phyloP scores from a whole-genome alignment of 2,113 vertebrate genomes.

The Stigmatopora nigra region DNA sequence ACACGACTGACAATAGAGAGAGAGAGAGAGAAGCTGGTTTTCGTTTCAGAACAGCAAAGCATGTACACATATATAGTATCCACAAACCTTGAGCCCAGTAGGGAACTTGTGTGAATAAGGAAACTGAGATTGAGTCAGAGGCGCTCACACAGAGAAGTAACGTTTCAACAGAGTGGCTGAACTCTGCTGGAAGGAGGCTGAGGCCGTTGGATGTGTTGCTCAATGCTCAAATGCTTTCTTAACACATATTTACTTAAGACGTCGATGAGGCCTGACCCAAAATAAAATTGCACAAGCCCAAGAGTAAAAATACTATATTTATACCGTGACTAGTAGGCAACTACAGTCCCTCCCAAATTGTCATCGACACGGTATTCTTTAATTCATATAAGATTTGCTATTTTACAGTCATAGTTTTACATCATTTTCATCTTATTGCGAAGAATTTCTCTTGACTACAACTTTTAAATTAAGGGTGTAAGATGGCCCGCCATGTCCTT shows the following conservation, averaged over 20 bases:
- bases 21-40: conserved; percentile 46
- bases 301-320: background rate
- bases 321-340: background rate
- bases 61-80: conserved; percentile 28
- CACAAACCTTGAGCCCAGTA: conserved; percentile 25
- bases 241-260: conserved; percentile 15
- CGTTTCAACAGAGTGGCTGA: conserved; percentile 56
- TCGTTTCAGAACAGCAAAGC: conserved; percentile 55
- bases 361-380: background rate
- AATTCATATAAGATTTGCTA: background rate
- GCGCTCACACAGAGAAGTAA: conserved; percentile 54
- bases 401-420: background rate
- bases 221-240: conserved; percentile 55
- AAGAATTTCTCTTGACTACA: no score
- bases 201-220: conserved; percentile 55
- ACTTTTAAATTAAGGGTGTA: no score
- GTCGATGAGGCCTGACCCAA: conserved; percentile 19
- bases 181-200: conserved; percentile 48
- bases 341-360: background rate
- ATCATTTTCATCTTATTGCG: background rate
- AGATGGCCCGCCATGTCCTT: no score
- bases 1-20: conserved; percentile 30
- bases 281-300: conserved; percentile 9
- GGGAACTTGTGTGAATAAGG: conserved; percentile 59
- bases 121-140: conserved; percentile 69